These are phyloP conservation scores for Rhimphoctona megacephalus DNA, from an alignment of 2,888 invertebrate genomes.

Conservation along the genomic window DNA sequence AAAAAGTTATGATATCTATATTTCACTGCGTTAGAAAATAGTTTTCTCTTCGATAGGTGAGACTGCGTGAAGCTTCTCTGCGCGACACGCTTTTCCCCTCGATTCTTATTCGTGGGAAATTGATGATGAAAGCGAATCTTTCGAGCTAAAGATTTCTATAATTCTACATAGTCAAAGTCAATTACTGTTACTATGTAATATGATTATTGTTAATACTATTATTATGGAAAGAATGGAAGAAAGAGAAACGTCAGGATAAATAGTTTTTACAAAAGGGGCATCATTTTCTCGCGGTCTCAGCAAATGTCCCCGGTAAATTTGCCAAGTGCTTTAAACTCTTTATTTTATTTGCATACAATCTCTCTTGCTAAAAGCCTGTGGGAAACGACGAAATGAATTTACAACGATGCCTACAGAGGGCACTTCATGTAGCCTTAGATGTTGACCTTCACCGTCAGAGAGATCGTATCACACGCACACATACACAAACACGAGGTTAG, in stretches of 20 bases:
- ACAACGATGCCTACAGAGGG: constrained; percentile 25
- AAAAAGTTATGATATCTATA: neutral
- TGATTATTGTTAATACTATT: constrained; percentile 28
- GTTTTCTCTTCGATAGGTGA: constrained; percentile 59
- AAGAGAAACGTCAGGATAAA: constrained; percentile 21
- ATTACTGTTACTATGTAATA: constrained; percentile 16
- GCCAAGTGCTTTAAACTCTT: constrained; percentile 20
- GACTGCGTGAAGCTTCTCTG: constrained; percentile 18
- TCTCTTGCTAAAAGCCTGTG: constrained; percentile 19
- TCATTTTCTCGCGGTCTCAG: constrained; percentile 21
- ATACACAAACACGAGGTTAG: constrained; percentile 14
- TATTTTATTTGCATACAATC: constrained; percentile 1
- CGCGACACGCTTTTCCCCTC: constrained; percentile 61
- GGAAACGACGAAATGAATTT: constrained; percentile 43
- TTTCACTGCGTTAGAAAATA: constrained; percentile 51
- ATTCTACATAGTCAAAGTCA: constrained; percentile 50
- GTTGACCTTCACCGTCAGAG: constrained; percentile 50
- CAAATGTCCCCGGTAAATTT: constrained; percentile 27
- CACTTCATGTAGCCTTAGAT: constrained; percentile 43
- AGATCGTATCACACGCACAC: constrained; percentile 52
- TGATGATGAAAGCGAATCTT: constrained; percentile 68
- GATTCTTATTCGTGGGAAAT: constrained; percentile 60
- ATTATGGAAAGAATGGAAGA: constrained; percentile 8
- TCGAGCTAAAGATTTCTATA: constrained; percentile 63
- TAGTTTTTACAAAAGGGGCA: constrained; percentile 14